Base-by-base conservation (phyloP, 1,140 invertebrate species). In the Cryptotermes secundus region DNA sequence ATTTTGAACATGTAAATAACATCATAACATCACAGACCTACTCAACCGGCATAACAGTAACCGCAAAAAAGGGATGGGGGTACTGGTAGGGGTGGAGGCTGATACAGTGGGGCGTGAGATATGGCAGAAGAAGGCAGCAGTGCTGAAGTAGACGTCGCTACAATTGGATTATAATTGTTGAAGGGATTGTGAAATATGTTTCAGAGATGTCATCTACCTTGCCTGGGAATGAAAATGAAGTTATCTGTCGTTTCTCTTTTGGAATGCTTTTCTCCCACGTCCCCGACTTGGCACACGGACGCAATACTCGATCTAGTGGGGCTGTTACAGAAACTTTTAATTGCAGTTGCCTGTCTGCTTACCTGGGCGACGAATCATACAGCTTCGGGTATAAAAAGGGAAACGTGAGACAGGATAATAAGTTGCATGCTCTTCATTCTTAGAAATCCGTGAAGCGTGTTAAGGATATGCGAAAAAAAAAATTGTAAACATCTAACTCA, bases 171-270 rank as follows among this genome's bases (percentile, higher is more conserved):
- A 72, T 72, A 72, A 31, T 72, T 72, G 59, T 31, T 72, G 59
- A 72, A 72, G 59, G 59, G 59, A 72, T n/a, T 72, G 26, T 72
- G 59, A 31, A 72, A 31, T 72, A 72, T 31, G 59, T 26, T 72
- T 26, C 59, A 72, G 26, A 72, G 59, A 72, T 31, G 59, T 72
- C 59, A 72, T n/a, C 59, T 72, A 72, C 59, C 59, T 72, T 72
- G 59, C 59, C 59, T 72, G 26, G 59, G n/a, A 72, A 31, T 72
- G 59, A 72, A 72, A 72, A 72, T 72, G 59, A 72, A 72, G 59
- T 72, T 72, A 72, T 72, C 59, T 72, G 31, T 72, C 59, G 59
- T 31, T 72, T 72, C 59, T 72, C 59, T 72, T 72, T 72, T 72
- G 26, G n/a, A 31, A 72, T 72, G 59, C 59, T 72, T 72, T 72